phyloP scores from a whole-genome alignment of 1,140 invertebrate genomes.

The Plutomurus gul region DNA sequence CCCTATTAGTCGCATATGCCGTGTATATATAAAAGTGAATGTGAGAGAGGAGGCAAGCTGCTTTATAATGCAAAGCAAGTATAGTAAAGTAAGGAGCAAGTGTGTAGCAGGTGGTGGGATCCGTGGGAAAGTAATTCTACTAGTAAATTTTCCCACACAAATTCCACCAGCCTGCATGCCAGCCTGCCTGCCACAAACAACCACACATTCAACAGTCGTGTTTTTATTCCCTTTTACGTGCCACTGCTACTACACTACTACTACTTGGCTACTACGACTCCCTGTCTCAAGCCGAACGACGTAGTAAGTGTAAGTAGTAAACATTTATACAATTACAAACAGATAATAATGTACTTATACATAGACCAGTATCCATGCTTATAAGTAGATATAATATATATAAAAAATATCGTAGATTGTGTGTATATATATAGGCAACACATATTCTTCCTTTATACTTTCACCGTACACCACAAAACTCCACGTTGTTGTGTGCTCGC shows the following conservation, averaged over 20 bases:
- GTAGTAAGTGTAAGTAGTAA: no score
- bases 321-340: no score
- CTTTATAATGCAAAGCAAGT: not conserved
- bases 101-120: conserved; percentile 35
- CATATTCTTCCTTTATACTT: no score
- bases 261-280: not conserved
- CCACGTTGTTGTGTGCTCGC: no score
- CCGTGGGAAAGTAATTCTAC: conserved; percentile 30
- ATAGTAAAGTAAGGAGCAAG: conserved; percentile 21
- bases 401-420: no score
- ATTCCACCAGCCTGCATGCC: conserved; percentile 21
- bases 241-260: not conserved
- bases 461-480: no score
- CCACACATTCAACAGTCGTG: conserved; percentile 10
- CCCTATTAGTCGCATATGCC: not conserved
- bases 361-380: no score
- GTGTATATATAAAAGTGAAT: conserved; percentile 5
- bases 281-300: no score
- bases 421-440: no score
- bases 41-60: not conserved
- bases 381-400: no score
- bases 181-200: conserved; percentile 25
- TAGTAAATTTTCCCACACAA: conserved; percentile 28
- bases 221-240: conserved; percentile 9
- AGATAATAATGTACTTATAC: no score